Base-by-base conservation (phyloP, 2,888 invertebrate genomes). In the Pyralis farinalis region DNA sequence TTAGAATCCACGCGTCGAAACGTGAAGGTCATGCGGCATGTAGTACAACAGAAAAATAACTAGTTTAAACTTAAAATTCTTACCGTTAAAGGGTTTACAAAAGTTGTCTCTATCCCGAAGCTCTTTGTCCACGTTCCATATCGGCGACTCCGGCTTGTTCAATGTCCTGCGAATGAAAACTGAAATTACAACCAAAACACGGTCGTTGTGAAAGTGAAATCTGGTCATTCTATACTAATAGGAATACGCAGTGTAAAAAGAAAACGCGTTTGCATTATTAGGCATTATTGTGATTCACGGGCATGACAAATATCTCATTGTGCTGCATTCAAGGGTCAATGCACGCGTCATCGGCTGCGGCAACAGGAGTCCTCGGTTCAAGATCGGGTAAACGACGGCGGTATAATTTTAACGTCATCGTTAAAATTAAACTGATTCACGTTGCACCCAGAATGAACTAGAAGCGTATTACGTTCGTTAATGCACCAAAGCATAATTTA, bases 61-160 rank as follows among this genome's bases (percentile, higher is more conserved):
- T 8, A 25, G 25, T 25, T 25, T 25, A 7, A 5, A 25, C 25
- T 25, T 16, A 16, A 20, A 54, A 43, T 55, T 59, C 81, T 83
- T 72, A 88, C 87, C 88, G 76, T 86, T 87, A 41, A 79, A 67
- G 59, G 77, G 77, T 67, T 84, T 86, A 62, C 76, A 76, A 59
- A 72, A 58, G 40, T 61, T 49, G 43, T 85, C 87, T 55, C 79
- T 83, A 47, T 85, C 77, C 44, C 73, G 63, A 34, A 81, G 58
- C 51, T 87, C 87, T 58, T 79, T 84, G 44, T 87, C 87, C 45
- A 74, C 58, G 57, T 58, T 84, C 84, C 83, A 83, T 45, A 75
- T 70, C 12, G 88, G 87, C 47, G 87, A 87, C 51, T 87, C 87
- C 38, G 82, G 77, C 56, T 87, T 87, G 58, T 67, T 81, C 44